Conservation (phyloP, 2,113 vertebrate genomes). For the Ciconia boyciana region DNA sequence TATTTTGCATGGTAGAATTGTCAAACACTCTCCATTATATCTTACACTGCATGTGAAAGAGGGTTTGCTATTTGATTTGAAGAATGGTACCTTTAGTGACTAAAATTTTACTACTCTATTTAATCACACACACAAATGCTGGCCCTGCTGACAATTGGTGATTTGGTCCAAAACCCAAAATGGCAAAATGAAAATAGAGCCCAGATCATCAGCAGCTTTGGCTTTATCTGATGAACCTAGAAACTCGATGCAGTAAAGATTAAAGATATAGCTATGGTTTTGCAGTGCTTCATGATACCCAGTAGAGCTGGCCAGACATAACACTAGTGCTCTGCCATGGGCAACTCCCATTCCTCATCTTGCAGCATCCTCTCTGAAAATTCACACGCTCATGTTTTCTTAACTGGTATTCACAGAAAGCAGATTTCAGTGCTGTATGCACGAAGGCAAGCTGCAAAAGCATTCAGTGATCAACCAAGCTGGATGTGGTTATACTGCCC, state of each 20-base stretch:
- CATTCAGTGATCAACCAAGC: fast-evolving
- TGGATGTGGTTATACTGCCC: background rate
- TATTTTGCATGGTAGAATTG: background rate
- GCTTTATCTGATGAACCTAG: background rate
- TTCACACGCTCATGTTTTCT: background rate
- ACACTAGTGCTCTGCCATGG: background rate
- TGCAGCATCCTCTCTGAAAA: background rate
- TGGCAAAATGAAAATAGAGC: background rate
- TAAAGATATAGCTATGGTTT: background rate
- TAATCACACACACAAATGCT: background rate
- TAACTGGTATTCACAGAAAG: background rate
- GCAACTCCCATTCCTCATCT: background rate
- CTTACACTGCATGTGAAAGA: background rate
- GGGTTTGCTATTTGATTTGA: background rate
- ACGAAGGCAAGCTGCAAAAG: background rate
- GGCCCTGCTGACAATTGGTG: background rate
- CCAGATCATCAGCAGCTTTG: background rate
- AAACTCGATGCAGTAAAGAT: background rate
- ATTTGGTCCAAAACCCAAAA: background rate
- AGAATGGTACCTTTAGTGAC: background rate
- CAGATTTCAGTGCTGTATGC: background rate
- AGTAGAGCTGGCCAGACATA: background rate
- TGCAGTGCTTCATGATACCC: background rate
- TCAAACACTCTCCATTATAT: background rate
- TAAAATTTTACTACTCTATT: background rate